Evolutionary conservation across 2,888 invertebrate species (phyloP), one percentile per base, ranked within the genome.

Genomic region (Drosophila paracracens): DNA sequence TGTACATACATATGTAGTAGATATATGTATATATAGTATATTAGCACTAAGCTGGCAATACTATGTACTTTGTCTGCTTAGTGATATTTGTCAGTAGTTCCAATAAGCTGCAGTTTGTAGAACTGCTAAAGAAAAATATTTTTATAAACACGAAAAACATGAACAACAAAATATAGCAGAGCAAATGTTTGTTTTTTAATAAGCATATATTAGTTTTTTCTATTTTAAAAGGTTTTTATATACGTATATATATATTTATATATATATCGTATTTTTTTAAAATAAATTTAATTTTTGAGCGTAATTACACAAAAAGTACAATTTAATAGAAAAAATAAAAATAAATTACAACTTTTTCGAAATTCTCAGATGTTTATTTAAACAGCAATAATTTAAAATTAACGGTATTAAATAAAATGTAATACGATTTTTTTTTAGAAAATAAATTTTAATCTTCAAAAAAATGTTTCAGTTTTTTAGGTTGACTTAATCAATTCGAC

Each of bases 321-420:
- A 21, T 21, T 6, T 21, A 43, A 21, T 21, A 21, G 6, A 10
- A 13, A 6, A 13, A 36, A 6, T 21, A 5, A 0, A 21, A 11
- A 11, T 3, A 0, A 2, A 43, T 43, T 6, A 3, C 21, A n/a
- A 5, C 1, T 43, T 43, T n/a, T 2, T 6, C 2, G 11, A 43
- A 11, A 6, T 43, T 43, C 1, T 13, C 11, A 1, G 13, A 13
- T 6, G 40, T n/a, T n/a, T n/a, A 4, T 4, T 38, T 0, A 18
- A n/a, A 18, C 18, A 18, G 18, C 2, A 40, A 4, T 40, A 4
- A n/a, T 40, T 40, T n/a, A 2, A n/a, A 10, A 8, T n/a, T 4
- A n/a, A n/a, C n/a, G 10, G 0, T 10, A 36, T 0, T 16, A 0
- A 1, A 6, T 36, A 7, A 36, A 36, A 36, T 36, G 0, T 3